Evolutionary conservation across 2,113 vertebrate species (phyloP).

Genomic region (Eulacestoma nigropectus): DNA sequence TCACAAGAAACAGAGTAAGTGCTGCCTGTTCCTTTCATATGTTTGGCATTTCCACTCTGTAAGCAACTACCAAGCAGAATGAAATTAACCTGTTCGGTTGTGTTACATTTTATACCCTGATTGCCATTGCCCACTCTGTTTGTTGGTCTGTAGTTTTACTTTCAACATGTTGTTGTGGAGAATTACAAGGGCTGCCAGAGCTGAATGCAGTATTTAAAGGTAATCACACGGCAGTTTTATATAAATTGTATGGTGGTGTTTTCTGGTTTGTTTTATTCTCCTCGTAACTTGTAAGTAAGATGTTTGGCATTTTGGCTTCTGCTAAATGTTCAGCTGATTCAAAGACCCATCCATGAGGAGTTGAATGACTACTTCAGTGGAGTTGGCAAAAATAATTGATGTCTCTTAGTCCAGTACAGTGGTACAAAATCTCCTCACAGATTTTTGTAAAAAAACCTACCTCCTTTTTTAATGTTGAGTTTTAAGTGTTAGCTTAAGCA

Average conservation of each 20-base stretch:
- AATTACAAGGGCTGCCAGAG: background rate
- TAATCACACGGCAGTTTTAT: background rate
- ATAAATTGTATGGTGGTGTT: background rate
- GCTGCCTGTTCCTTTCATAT: background rate
- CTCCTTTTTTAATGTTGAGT: background rate
- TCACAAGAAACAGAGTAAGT: background rate
- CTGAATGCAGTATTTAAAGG: background rate
- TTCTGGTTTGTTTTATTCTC: background rate
- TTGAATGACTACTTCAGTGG: background rate
- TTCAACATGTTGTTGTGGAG: background rate
- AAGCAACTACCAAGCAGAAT: background rate
- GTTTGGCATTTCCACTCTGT: background rate
- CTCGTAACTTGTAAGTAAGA: background rate
- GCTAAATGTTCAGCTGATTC: background rate
- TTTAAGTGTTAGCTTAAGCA: background rate
- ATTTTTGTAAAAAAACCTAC: background rate
- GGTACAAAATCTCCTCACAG: background rate
- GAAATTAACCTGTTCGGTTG: background rate
- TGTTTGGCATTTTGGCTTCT: background rate
- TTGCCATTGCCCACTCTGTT: rapidly evolving
- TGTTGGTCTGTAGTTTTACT: background rate
- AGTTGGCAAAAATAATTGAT: background rate
- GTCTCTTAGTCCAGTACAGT: background rate
- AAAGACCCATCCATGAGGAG: background rate
- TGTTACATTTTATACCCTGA: background rate